These are phyloP conservation scores for Parasteatoda lunata DNA, from an alignment of 2,888 invertebrate species.

Conservation along the genomic window DNA sequence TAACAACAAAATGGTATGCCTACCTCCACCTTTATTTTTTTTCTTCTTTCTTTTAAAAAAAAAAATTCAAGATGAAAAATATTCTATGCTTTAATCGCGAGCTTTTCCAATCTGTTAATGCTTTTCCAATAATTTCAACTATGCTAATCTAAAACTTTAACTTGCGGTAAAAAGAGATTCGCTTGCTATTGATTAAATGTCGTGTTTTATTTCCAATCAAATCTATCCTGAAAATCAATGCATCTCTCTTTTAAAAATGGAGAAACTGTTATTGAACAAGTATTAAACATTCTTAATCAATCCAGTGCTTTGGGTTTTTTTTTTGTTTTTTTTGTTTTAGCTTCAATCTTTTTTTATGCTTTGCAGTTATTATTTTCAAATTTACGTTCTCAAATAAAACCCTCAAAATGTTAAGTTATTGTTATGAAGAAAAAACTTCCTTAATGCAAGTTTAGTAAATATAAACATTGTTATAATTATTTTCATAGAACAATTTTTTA, in stretches of 20 bases:
- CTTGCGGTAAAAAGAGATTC: slow-evolving; percentile 57
- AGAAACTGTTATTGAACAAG: slow-evolving; percentile 44
- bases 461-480: no score
- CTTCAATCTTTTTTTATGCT: neutral
- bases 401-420: no score
- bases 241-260: slow-evolving; percentile 37
- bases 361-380: no score
- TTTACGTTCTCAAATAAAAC: no score
- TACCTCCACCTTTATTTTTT: neutral
- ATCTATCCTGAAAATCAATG: slow-evolving; percentile 49
- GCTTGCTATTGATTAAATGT: slow-evolving; percentile 46
- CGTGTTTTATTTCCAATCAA: slow-evolving; percentile 52
- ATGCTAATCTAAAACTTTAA: slow-evolving; percentile 58
- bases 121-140: slow-evolving; percentile 60
- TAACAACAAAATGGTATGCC: slow-evolving; percentile 3
- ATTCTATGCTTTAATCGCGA: slow-evolving; percentile 27
- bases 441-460: no score
- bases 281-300: slow-evolving; percentile 34
- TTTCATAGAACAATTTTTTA: no score
- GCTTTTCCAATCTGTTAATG: slow-evolving; percentile 57
- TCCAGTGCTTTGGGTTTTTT: slow-evolving; percentile 4
- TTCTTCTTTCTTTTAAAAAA: neutral
- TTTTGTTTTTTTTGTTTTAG: slow-evolving; percentile 1
- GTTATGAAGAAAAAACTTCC: no score
- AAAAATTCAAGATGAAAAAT: slow-evolving; percentile 36